Percentiles rank a stretch among this genome's conserved stretches.
These are phyloP conservation scores for Leptothorax acervorum DNA, from an alignment of 2,888 invertebrate genomes.

Conservation along the genomic window DNA sequence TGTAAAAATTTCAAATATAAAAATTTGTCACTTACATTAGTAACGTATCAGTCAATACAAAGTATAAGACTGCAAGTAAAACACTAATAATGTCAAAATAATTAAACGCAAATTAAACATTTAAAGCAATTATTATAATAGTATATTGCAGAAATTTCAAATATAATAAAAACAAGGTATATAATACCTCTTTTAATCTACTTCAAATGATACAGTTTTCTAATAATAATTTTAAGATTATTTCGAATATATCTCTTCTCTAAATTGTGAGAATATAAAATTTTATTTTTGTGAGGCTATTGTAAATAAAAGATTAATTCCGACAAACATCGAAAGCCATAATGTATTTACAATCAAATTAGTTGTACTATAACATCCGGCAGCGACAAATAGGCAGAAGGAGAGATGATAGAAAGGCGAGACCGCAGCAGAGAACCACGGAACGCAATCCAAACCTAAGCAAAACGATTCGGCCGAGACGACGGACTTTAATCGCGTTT, in stretches of 20 bases:
- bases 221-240: background rate
- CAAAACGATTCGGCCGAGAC: slow-evolving; percentile 61
- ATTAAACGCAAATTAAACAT: background rate
- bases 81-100: background rate
- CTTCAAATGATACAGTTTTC: background rate
- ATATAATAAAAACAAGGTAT: background rate
- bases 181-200: background rate
- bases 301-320: background rate
- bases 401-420: slow-evolving; percentile 19
- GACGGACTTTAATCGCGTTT: slow-evolving; percentile 65
- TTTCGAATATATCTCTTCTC: background rate
- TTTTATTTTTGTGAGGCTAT: background rate
- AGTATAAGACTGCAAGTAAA: background rate
- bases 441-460: slow-evolving; percentile 53
- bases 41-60: background rate
- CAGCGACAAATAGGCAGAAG: background rate
- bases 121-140: background rate
- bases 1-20: background rate
- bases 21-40: too few species aligned
- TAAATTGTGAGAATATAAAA: background rate
- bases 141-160: background rate
- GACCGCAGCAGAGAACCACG: slow-evolving; percentile 28
- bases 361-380: background rate
- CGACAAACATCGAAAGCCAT: background rate
- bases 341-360: background rate